Conservation (phyloP, 2,113 vertebrate species). For the Ciconia boyciana region DNA sequence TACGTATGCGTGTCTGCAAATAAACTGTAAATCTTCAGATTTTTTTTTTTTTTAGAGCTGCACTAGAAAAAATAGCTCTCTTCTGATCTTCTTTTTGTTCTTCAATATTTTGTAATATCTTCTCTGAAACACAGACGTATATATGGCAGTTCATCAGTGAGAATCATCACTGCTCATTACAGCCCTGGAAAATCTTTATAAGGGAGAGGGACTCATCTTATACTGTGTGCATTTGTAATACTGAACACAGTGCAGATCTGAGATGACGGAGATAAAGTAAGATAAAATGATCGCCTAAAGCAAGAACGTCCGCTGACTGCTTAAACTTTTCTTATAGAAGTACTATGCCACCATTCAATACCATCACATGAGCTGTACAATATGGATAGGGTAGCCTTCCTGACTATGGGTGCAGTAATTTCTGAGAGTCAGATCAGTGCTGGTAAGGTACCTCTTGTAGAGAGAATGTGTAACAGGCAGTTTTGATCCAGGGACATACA, state of each 20-base stretch:
- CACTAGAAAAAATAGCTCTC: neutral
- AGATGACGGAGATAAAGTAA: neutral
- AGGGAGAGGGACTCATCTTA: neutral
- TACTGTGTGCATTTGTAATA: neutral
- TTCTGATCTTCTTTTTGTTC: neutral
- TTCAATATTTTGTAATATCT: neutral
- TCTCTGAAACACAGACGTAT: no score
- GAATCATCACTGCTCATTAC: neutral
- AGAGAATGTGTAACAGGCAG: neutral
- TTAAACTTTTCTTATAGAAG: neutral
- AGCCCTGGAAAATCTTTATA: neutral
- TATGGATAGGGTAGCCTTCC: neutral
- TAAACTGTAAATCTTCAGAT: neutral
- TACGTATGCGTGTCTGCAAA: neutral
- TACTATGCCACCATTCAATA: neutral
- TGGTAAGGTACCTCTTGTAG: neutral
- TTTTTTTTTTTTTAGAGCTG: neutral
- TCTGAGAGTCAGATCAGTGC: neutral
- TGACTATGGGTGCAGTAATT: neutral
- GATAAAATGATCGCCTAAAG: neutral
- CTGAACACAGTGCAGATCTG: neutral
- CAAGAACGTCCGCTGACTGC: neutral
- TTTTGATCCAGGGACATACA: neutral
- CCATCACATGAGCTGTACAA: neutral
- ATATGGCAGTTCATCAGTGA: neutral